Percentiles rank a stretch among this genome's conserved stretches.
Conservation (phyloP, 2,888 invertebrate genomes). For the Coelinius sp. region DNA sequence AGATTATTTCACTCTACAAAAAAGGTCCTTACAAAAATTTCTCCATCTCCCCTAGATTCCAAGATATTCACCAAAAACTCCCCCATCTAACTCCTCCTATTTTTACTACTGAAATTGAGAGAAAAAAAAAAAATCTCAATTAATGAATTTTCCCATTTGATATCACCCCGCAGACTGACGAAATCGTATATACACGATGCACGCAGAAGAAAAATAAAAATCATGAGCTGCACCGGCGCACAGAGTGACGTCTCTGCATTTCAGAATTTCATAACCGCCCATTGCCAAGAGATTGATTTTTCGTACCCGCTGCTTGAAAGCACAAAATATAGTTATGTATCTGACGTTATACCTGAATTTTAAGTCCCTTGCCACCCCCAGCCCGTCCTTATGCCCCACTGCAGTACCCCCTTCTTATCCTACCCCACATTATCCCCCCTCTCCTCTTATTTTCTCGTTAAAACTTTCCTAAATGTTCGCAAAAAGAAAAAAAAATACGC, state of each 20-base stretch:
- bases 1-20: too few relatives aligned
- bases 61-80: too few relatives aligned
- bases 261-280: conserved; percentile 36
- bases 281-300: conserved; percentile 39
- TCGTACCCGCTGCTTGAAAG: conserved; percentile 28
- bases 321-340: conserved; percentile 20
- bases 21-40: too few relatives aligned
- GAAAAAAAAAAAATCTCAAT: neutral
- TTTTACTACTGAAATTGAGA: too few relatives aligned
- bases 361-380: conserved; percentile 9
- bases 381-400: neutral
- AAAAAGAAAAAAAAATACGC: neutral
- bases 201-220: conserved; percentile 1
- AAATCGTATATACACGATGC: conserved; percentile 1
- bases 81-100: too few relatives aligned
- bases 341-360: conserved; percentile 17
- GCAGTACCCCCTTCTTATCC: neutral
- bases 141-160: neutral
- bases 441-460: neutral
- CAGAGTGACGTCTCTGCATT: conserved; percentile 24
- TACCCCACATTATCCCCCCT: neutral
- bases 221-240: conserved; percentile 30
- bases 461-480: neutral
- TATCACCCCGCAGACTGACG: neutral
- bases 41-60: too few relatives aligned